Percentiles rank a stretch among this genome's conserved stretches.
Conservation (phyloP, 2,113 vertebrate species). For the Micromys minutus region DNA sequence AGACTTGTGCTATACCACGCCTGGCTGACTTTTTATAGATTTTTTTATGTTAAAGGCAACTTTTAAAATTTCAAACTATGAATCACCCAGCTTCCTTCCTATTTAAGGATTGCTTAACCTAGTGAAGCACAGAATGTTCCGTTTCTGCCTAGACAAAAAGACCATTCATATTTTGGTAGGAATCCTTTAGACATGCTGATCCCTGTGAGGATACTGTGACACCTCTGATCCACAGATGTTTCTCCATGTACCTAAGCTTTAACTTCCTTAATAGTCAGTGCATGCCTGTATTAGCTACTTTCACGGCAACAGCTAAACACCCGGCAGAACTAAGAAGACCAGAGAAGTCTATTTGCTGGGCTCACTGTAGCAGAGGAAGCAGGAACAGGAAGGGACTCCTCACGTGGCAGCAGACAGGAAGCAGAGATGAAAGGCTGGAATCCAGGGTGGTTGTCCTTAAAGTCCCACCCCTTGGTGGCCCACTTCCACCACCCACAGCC, state of each 20-base stretch:
- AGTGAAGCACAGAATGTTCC: neutral
- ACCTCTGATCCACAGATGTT: neutral
- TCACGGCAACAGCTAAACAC: neutral
- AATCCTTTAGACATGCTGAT: neutral
- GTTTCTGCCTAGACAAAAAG: neutral
- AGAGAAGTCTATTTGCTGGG: neutral
- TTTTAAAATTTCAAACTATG: neutral
- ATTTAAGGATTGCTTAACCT: neutral
- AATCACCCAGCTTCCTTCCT: neutral
- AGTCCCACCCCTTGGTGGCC: neutral
- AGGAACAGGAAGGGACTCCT: neutral
- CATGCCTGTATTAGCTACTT: neutral
- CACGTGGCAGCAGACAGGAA: neutral
- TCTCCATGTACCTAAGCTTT: neutral
- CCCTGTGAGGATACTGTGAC: neutral
- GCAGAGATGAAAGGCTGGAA: neutral
- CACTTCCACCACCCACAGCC: neutral
- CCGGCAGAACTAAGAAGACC: neutral
- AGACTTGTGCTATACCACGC: neutral
- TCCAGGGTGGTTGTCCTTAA: neutral
- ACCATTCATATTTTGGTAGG: neutral
- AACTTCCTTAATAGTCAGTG: slow-evolving; percentile 2
- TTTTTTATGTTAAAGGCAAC: neutral
- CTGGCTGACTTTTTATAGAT: neutral
- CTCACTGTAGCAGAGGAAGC: neutral